Conservation (phyloP, 2,888 invertebrate genomes). For the Spilarctia lutea region DNA sequence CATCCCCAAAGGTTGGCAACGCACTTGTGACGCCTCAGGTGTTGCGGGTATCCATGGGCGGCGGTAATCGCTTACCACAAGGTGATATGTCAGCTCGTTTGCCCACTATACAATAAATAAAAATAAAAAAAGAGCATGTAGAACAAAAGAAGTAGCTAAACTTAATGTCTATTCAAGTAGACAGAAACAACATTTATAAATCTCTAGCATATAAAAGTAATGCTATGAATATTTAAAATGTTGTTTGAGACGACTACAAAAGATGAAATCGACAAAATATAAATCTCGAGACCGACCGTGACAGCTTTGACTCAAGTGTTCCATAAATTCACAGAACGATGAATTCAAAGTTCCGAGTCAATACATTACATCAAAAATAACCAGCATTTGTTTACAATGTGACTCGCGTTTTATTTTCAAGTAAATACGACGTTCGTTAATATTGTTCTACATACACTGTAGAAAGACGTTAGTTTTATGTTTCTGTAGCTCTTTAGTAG, state of each 20-base stretch:
- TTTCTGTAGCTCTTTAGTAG: too few species aligned
- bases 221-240: neutral
- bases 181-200: neutral
- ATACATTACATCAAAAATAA: conserved; percentile 1
- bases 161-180: neutral
- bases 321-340: conserved; percentile 4
- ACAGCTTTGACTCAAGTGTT: neutral
- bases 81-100: too few species aligned
- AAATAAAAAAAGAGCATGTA: too few species aligned
- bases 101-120: too few species aligned
- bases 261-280: neutral
- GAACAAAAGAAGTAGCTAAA: neutral
- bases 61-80: too few species aligned
- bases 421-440: neutral
- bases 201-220: neutral
- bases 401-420: neutral
- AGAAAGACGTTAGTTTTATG: neutral
- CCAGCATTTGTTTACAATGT: neutral
- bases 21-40: too few species aligned
- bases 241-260: neutral
- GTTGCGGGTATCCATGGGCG: too few species aligned
- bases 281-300: neutral
- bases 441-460: neutral
- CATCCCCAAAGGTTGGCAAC: too few species aligned
- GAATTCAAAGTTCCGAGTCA: neutral